Conservation (phyloP, 2,888 invertebrate species). For the Lithophane ornitopus region DNA sequence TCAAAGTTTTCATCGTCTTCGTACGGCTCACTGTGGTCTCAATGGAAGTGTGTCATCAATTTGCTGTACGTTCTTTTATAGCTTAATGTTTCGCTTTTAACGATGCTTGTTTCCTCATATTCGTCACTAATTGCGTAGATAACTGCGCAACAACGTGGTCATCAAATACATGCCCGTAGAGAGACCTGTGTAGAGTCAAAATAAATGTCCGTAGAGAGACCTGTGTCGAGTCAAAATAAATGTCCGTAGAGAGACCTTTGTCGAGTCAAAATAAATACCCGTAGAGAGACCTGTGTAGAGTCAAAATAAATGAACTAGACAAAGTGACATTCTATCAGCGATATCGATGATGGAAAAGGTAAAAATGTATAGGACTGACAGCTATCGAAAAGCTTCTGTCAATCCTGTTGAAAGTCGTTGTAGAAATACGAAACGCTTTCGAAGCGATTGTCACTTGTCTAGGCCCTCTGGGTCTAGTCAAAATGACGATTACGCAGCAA, state of each 20-base stretch:
- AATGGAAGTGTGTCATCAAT: conserved; percentile 45
- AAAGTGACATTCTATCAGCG: too few species aligned
- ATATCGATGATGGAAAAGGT: too few species aligned
- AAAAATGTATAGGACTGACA: too few species aligned
- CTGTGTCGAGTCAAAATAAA: background rate
- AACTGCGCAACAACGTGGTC: conserved; percentile 26
- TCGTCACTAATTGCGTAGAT: conserved; percentile 35
- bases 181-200: too few species aligned
- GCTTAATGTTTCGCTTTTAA: conserved; percentile 35
- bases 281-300: too few species aligned
- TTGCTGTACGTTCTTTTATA: conserved; percentile 30
- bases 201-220: background rate
- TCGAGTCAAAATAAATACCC: too few species aligned
- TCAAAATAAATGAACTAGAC: too few species aligned
- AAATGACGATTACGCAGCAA: conserved; percentile 20
- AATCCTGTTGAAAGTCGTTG: too few species aligned
- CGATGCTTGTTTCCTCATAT: conserved; percentile 33
- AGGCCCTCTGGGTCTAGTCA: too few species aligned
- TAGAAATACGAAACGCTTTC: too few species aligned
- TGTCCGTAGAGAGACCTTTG: background rate
- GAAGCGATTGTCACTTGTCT: too few species aligned
- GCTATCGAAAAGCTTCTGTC: too few species aligned
- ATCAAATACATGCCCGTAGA: conserved; percentile 6
- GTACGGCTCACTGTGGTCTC: conserved; percentile 12
- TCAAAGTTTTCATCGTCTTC: conserved; percentile 8